These are phyloP conservation scores for Chromis chromis DNA, from an alignment of 2,797 vertebrate genomes.

Conservation along the genomic window DNA sequence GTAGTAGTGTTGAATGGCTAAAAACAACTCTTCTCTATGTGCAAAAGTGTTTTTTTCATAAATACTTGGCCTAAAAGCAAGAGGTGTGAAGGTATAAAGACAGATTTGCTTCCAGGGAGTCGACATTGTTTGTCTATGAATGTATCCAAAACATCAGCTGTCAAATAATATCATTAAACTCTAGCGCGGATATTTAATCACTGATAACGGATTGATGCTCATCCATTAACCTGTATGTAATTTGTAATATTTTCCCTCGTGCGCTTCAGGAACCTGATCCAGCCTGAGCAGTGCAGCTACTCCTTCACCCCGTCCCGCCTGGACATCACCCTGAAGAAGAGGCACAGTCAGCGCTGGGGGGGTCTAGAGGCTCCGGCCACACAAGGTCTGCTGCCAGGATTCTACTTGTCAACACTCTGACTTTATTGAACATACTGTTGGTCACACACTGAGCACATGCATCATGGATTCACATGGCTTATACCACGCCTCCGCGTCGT, in stretches of 20 bases:
- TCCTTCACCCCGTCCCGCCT: slow-evolving; percentile 93
- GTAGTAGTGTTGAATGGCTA: too few species aligned
- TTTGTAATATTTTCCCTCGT: not conserved
- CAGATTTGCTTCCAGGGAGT: not conserved
- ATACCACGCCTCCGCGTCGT: too few species aligned
- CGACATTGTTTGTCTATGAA: not conserved
- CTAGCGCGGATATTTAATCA: too few species aligned
- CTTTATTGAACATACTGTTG: not conserved
- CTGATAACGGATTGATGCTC: too few species aligned
- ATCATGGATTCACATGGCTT: not conserved
- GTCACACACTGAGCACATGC: not conserved
- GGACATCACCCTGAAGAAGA: slow-evolving; percentile 94
- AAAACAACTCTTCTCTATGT: not conserved
- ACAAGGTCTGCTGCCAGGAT: slow-evolving; percentile 96
- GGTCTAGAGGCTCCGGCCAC: slow-evolving; percentile 93
- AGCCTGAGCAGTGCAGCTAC: slow-evolving; percentile 93
- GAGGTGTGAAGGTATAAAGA: too few species aligned
- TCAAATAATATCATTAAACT: too few species aligned
- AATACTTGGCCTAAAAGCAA: too few species aligned
- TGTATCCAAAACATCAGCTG: too few species aligned
- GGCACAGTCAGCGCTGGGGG: slow-evolving; percentile 97
- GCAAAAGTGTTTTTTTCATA: not conserved
- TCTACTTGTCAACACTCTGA: slow-evolving; percentile 63
- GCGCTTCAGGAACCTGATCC: slow-evolving; percentile 92
- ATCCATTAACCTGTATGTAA: not conserved